Conservation (phyloP, 2,888 invertebrate species). For the Lasioglossum lativentre region DNA sequence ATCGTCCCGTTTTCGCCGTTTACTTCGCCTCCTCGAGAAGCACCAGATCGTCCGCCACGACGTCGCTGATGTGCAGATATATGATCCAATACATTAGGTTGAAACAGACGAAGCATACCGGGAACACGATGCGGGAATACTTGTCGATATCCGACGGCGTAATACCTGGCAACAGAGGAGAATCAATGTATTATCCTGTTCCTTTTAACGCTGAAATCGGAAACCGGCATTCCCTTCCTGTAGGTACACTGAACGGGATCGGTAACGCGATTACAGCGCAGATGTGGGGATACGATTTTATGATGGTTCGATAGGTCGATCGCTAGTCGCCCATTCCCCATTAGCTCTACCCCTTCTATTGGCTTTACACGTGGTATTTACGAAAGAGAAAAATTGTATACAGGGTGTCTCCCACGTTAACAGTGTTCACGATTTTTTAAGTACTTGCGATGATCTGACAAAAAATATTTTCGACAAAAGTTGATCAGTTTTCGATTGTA, state of each 20-base stretch:
- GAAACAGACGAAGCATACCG: constrained; percentile 99
- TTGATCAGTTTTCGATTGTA: too few relatives aligned
- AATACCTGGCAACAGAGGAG: constrained; percentile 86
- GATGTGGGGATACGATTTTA: neutral
- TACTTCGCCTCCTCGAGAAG: constrained; percentile 83
- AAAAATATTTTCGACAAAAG: too few relatives aligned
- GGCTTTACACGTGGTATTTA: neutral
- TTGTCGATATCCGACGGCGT: constrained; percentile 99
- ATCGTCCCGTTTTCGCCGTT: constrained; percentile 49
- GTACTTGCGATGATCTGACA: too few relatives aligned
- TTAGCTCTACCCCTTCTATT: neutral
- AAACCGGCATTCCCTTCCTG: neutral
- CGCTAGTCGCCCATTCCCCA: too few relatives aligned
- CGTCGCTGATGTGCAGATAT: constrained; percentile 97
- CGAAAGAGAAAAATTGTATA: too few relatives aligned
- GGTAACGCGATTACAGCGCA: constrained; percentile 11
- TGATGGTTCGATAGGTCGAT: neutral
- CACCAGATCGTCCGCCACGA: constrained; percentile 97
- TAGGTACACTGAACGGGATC: neutral
- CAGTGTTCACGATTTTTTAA: too few relatives aligned
- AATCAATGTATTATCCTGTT: constrained; percentile 32
- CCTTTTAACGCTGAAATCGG: constrained; percentile 4
- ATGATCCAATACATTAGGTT: constrained; percentile 99
- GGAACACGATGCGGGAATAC: constrained; percentile 99
- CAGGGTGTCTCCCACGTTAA: too few relatives aligned